A percentile compares a stretch with the other conserved stretches of the same genome.
phyloP scores from a whole-genome alignment of 2,888 invertebrate genomes.

The Trimorus sp. region DNA sequence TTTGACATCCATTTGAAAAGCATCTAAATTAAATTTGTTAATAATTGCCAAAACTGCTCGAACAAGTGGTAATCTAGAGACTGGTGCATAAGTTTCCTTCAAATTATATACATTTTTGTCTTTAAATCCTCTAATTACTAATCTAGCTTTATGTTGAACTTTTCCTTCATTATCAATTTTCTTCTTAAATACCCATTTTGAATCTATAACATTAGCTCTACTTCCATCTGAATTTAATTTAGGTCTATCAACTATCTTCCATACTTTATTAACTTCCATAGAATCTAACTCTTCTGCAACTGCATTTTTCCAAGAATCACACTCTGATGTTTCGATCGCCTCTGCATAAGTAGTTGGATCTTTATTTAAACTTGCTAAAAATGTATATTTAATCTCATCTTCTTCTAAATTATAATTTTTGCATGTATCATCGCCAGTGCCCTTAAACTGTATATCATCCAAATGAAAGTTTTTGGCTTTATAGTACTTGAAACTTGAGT shows the following conservation, averaged over 20 bases:
- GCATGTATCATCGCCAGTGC: neutral
- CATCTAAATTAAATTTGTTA: slow-evolving; percentile 42
- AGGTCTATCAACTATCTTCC: slow-evolving; percentile 42
- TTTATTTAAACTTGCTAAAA: slow-evolving; percentile 24
- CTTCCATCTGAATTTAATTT: neutral
- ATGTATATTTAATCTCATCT: slow-evolving; percentile 24
- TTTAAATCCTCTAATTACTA: slow-evolving; percentile 62
- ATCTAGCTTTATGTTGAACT: slow-evolving; percentile 42
- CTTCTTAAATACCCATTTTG: slow-evolving; percentile 63
- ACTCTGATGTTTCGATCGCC: slow-evolving; percentile 41
- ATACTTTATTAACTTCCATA: slow-evolving; percentile 42
- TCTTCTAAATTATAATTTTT: slow-evolving; percentile 18
- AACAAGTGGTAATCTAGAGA: slow-evolving; percentile 41
- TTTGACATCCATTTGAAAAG: slow-evolving; percentile 42
- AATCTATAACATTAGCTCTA: slow-evolving; percentile 3
- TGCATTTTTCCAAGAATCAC: slow-evolving; percentile 42
- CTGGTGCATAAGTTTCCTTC: slow-evolving; percentile 54
- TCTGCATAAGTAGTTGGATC: slow-evolving; percentile 41
- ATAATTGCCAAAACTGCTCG: slow-evolving; percentile 47
- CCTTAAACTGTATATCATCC: neutral
- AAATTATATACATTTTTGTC: slow-evolving; percentile 54
- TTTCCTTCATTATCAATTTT: slow-evolving; percentile 28
- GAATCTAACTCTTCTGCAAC: slow-evolving; percentile 55
- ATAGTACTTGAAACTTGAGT: slow-evolving; percentile 17
- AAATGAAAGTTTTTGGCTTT: neutral